Percentiles rank a stretch among this genome's conserved stretches.
These are phyloP conservation scores for Drosophila sp. DNA, from an alignment of 1,140 invertebrate species.

Conservation along the genomic window DNA sequence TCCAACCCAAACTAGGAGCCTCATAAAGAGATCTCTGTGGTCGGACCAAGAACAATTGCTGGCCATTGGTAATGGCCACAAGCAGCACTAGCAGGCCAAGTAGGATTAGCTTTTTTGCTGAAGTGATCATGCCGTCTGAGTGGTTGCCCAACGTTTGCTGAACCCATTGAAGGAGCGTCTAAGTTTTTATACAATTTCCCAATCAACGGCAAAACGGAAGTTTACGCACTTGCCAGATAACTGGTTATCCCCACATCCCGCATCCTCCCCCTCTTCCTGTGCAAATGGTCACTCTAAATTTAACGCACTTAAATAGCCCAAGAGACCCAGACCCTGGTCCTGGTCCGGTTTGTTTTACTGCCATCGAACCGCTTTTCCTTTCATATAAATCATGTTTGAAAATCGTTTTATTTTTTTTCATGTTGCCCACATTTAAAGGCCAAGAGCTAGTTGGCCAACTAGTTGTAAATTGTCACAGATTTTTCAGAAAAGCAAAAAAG, in stretches of 20 bases:
- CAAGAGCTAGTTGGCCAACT: slow-evolving; percentile 3
- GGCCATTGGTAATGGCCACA: background rate
- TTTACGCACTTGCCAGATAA: slow-evolving; percentile 5
- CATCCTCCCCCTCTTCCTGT: background rate
- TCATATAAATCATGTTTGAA: slow-evolving; percentile 1
- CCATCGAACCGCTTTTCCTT: slow-evolving; percentile 4
- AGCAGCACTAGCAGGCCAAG: background rate
- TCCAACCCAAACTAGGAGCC: slow-evolving; percentile 1
- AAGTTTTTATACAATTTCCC: slow-evolving; percentile 6
- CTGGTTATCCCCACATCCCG: background rate
- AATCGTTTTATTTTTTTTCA: background rate
- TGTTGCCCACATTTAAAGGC: slow-evolving; percentile 6
- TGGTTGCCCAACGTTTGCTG: slow-evolving; percentile 14
- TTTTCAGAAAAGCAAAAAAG: background rate
- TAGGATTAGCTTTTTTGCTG: background rate
- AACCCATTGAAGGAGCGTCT: background rate
- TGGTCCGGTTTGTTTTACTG: slow-evolving; percentile 13
- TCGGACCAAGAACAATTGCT: background rate
- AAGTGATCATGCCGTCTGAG: background rate
- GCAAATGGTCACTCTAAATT: slow-evolving; percentile 19
- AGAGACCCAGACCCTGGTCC: slow-evolving; percentile 13
- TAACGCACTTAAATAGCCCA: slow-evolving; percentile 14
- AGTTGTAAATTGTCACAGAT: slow-evolving; percentile 15
- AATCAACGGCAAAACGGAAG: slow-evolving; percentile 10
- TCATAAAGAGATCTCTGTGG: slow-evolving; percentile 3